Evolutionary conservation across 2,797 vertebrate species (phyloP), one percentile per base, ranked within the genome.

Genomic region (Arnoldichthys spilopterus): DNA sequence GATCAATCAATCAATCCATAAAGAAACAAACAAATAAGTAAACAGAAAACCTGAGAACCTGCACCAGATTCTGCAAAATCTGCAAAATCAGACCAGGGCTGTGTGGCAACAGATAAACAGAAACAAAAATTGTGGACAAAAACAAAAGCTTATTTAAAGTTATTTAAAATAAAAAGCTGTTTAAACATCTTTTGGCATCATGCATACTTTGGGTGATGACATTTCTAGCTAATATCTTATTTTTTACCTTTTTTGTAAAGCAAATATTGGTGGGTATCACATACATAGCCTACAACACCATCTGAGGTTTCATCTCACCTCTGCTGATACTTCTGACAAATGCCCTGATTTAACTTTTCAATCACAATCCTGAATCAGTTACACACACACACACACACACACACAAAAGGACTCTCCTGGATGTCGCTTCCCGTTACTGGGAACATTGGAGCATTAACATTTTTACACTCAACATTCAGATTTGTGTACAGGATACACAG

Each of bases 181-280:
- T 66, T 58, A 68, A 56, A 16, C n/a, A 49, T 76, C 58, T 49
- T 49, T 61, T 62, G 66, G n/a, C 9, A 51, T 68, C 34, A 49
- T 30, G 28, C 43, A 45, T 67, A 68, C 51, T 68, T 76, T 70
- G 15, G 1, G 51, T 61, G 9, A 26, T 4, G 15, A 67, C 45
- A 67, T 40, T 40, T 32, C 13, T 30, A 61, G 22, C 53, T 24
- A 56, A 56, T 56, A 53, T 2, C 3, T 49, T 1, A 18, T 58
- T 58, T 30, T 18, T 20, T 32, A 18, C 20, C 34, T 9, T 64
- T 6, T 5, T 0, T 43, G 13, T 62, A 20, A 37, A 9, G 16
- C n/a, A 20, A 63, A 37, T 34, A n/a, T 63, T 7, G 4, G 20
- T 24, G 34, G 34, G 56, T 40, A 28, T 56, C 11, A 43, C 16